These are phyloP conservation scores for Pogonomyrmex californicus DNA, from an alignment of 1,140 invertebrate genomes.

Conservation along the genomic window DNA sequence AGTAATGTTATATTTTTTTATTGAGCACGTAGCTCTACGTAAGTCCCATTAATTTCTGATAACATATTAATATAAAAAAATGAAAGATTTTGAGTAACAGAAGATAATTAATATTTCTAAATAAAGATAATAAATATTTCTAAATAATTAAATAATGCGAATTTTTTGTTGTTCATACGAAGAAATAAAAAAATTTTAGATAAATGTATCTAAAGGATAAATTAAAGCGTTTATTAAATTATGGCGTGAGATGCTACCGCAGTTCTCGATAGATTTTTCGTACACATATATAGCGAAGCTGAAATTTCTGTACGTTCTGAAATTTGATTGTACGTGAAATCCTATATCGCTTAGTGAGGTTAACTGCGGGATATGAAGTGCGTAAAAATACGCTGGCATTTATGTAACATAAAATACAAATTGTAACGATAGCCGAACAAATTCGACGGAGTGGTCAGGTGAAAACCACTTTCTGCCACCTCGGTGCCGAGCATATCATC, in stretches of 20 bases:
- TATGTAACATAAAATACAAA: slow-evolving; percentile 36
- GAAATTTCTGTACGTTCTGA: background rate
- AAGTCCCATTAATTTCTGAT: background rate
- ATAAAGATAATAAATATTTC: no score
- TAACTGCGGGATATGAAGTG: background rate
- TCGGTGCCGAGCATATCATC: slow-evolving; percentile 65
- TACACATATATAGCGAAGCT: background rate
- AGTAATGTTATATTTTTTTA: slow-evolving; percentile 1
- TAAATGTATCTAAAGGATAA: background rate
- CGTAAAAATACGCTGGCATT: background rate
- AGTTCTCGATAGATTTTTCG: background rate
- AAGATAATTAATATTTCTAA: no score
- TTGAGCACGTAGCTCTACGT: background rate
- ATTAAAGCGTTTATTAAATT: background rate
- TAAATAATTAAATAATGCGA: no score
- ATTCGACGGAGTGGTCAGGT: slow-evolving; percentile 66
- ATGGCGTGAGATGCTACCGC: no score
- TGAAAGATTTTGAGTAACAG: background rate
- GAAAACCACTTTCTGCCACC: slow-evolving; percentile 72
- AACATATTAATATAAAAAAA: slow-evolving; percentile 1
- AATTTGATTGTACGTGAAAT: background rate
- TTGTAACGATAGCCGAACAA: slow-evolving; percentile 66
- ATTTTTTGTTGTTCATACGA: background rate
- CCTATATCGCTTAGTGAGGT: background rate
- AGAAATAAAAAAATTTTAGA: background rate